Evolutionary conservation across 2,888 invertebrate genomes (phyloP).

Genomic region (Tholera decimalis): DNA sequence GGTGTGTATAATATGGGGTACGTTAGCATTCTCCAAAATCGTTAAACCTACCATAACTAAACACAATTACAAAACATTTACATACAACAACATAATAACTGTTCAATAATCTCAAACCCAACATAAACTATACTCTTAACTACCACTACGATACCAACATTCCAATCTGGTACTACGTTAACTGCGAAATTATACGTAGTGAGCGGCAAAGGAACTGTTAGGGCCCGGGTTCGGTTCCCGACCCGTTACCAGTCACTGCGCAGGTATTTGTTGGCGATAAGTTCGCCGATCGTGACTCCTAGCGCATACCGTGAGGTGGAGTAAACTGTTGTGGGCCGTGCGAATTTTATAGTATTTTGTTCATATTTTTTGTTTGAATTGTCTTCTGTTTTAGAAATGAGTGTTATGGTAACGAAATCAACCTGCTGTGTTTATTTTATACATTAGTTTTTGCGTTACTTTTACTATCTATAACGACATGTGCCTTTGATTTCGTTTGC

Average conservation of each 20-base stretch:
- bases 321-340: constrained; percentile 32
- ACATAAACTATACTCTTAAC: constrained; percentile 3
- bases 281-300: constrained; percentile 63
- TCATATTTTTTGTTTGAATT: neutral
- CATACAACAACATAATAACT: neutral
- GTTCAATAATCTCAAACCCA: neutral
- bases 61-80: neutral
- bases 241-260: constrained; percentile 64
- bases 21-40: too few relatives aligned
- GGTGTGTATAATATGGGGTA: too few relatives aligned
- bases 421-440: neutral
- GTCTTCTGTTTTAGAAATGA: neutral
- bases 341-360: neutral
- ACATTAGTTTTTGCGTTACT: neutral
- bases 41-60: neutral
- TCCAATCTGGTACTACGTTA: constrained; percentile 41
- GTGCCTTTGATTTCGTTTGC: too few relatives aligned
- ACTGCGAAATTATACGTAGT: constrained; percentile 50
- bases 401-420: neutral
- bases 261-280: constrained; percentile 66
- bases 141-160: constrained; percentile 33
- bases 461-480: neutral
- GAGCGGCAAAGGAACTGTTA: constrained; percentile 45
- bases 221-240: constrained; percentile 61
- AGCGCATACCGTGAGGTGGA: constrained; percentile 61